phyloP scores from a whole-genome alignment of 2,888 invertebrate genomes.

The Hofmannophila pseudospretella region DNA sequence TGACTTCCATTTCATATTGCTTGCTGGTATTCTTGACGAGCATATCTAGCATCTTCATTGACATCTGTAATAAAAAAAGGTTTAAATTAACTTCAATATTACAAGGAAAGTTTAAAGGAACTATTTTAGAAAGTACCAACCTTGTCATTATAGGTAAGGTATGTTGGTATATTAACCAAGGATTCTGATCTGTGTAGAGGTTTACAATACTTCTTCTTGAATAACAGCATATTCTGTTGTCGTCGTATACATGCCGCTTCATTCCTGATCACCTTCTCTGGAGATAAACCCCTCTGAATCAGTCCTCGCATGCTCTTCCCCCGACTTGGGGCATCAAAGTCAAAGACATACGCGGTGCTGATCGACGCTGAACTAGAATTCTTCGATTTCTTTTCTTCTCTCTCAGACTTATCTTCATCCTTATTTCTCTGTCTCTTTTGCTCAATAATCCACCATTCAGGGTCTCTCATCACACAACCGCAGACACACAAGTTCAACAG shows the following conservation, averaged over 20 bases:
- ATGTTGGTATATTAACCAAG: slow-evolving; percentile 86
- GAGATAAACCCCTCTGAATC: slow-evolving; percentile 44
- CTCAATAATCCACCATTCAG: slow-evolving; percentile 87
- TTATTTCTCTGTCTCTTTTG: slow-evolving; percentile 71
- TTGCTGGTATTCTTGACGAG: slow-evolving; percentile 48
- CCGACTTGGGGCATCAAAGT: slow-evolving; percentile 45
- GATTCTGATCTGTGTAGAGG: slow-evolving; percentile 69
- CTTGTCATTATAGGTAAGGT: slow-evolving; percentile 82
- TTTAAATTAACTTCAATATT: slow-evolving; percentile 1
- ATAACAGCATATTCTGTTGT: slow-evolving; percentile 35
- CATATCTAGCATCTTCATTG: slow-evolving; percentile 80
- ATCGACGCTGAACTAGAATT: slow-evolving; percentile 73
- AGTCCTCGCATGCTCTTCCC: slow-evolving; percentile 55
- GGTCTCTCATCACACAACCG: slow-evolving; percentile 91
- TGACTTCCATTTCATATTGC: slow-evolving; percentile 38
- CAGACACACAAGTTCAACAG: slow-evolving; percentile 91
- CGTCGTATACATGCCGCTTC: slow-evolving; percentile 49
- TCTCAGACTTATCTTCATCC: slow-evolving; percentile 40
- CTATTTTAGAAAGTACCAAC: slow-evolving; percentile 43
- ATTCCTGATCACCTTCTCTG: slow-evolving; percentile 51
- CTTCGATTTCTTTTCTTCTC: neutral
- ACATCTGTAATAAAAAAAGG: slow-evolving; percentile 67
- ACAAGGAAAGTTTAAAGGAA: no score
- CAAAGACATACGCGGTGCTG: slow-evolving; percentile 61
- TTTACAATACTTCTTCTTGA: slow-evolving; percentile 31